Evolutionary conservation across 2,888 invertebrate genomes (phyloP).

Genomic region (Machimus rusticus): DNA sequence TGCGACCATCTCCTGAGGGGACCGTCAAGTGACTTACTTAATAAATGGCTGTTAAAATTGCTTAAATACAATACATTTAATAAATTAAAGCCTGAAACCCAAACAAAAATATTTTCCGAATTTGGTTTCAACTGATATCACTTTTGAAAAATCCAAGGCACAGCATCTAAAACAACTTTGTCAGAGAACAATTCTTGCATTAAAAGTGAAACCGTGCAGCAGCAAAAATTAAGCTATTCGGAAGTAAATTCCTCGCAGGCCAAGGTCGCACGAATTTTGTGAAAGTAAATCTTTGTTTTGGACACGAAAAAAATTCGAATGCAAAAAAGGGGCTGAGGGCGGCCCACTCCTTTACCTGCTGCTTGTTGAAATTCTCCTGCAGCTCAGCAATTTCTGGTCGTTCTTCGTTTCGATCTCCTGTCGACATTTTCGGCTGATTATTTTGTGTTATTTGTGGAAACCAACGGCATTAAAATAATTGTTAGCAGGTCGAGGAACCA

Average conservation of each 20-base stretch:
- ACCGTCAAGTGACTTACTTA: neutral
- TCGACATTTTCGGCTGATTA: conserved; percentile 7
- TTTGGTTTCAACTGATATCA: no score
- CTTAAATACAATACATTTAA: neutral
- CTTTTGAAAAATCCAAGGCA: no score
- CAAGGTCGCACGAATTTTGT: neutral
- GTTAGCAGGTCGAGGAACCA: neutral
- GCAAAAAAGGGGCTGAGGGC: neutral
- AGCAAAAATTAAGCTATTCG: neutral
- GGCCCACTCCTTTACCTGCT: conserved; percentile 48
- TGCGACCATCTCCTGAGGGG: neutral
- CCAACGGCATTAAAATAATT: neutral
- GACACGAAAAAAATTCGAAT: neutral
- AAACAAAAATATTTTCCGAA: neutral
- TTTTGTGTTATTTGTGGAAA: neutral
- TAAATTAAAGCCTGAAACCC: neutral
- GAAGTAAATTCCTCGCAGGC: neutral
- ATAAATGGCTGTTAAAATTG: neutral
- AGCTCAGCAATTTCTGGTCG: conserved; percentile 46
- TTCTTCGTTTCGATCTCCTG: neutral
- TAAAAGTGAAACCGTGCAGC: neutral
- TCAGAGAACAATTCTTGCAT: neutral
- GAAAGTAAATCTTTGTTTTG: neutral
- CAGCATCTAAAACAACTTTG: neutral
- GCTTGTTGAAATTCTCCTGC: conserved; percentile 49